Evolutionary conservation across 37 sponge, comb jelly and placozoan species (phyloP), one percentile per base, ranked within the genome.

Genomic region (Halisarca cf. caerulea): DNA sequence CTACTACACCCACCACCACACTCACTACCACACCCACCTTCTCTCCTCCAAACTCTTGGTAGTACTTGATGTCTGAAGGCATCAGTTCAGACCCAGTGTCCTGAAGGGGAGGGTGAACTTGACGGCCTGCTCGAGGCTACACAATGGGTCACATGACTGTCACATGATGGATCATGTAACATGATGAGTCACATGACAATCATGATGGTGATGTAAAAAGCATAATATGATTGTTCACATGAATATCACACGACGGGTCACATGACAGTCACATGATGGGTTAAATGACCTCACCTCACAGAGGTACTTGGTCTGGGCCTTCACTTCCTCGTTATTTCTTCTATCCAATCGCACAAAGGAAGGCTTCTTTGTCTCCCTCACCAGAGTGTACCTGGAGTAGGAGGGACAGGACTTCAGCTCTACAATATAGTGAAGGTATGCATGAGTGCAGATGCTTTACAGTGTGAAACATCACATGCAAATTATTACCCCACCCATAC

Each of bases 21-120:
- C 51, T 11, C 9, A 47, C 51, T 14, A 11, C 51, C 51, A 47
- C 51, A 11, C 51, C 51, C 51, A 92, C 87, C 82, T 92, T 94
- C 70, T 94, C 90, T 24, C 97, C 95, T 40, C 97, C 97, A 92
- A 94, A 94, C 30, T 80, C 70, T 38, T 94, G 92, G 37, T 92
- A 97, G 80, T 85, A 90, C 80, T 97, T 97, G 61, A 97, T 97
- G 45, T 97, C 97, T 24, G 90, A 83, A 2, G 88, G 87, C 88
- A 94, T 92, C 82, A 97, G 87, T 44, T 89, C 92, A 44, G 83
- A 82, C 1, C 95, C 97, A 25, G 97, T 97, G 66, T 97, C 97
- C 95, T 97, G 41, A 47, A 6, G 2, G 9, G 34, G 33, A 23
- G 30, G 81, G 23, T n/a, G n/a, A n/a, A n/a, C n/a, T n/a, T n/a